Conservation (phyloP, 2,113 vertebrate genomes). For the Hiodon tergisus region DNA sequence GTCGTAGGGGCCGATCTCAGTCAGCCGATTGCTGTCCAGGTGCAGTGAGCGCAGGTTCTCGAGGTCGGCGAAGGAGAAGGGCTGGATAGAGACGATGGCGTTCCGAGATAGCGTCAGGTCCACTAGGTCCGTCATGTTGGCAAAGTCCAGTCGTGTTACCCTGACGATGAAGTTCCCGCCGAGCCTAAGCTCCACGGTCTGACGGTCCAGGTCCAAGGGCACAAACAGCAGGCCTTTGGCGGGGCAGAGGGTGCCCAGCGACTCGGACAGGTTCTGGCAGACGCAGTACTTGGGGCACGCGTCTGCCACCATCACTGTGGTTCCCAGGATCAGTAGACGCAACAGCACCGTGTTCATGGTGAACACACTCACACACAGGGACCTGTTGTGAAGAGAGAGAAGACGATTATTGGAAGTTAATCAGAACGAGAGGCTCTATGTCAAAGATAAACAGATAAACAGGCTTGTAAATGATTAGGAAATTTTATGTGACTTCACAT, state of each 20-base stretch:
- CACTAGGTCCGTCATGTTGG: conserved; percentile 91
- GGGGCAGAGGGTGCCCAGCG: conserved; percentile 86
- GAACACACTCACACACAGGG: conserved; percentile 54
- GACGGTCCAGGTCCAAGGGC: conserved; percentile 78
- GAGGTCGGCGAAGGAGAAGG: conserved; percentile 83
- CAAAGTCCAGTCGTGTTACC: conserved; percentile 83
- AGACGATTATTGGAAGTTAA: too few species aligned
- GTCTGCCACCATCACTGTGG: conserved; percentile 65
- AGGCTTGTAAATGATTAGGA: too few species aligned
- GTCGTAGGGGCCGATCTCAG: conserved; percentile 76
- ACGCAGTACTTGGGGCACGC: conserved; percentile 90
- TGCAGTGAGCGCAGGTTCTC: conserved; percentile 88
- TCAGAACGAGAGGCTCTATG: neutral
- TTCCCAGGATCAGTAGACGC: conserved; percentile 81
- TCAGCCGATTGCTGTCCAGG: conserved; percentile 83
- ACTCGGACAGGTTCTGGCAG: conserved; percentile 93
- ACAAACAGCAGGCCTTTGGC: conserved; percentile 91
- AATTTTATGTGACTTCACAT: too few species aligned
- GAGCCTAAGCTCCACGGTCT: conserved; percentile 87
- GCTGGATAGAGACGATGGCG: conserved; percentile 88
- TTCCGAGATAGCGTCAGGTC: conserved; percentile 89
- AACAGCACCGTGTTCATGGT: conserved; percentile 87
- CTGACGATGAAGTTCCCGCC: conserved; percentile 90
- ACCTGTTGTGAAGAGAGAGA: conserved; percentile 52
- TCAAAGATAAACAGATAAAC: neutral